Evolutionary conservation across 2,113 vertebrate species (phyloP).

Genomic region (Physeter macrocephalus): DNA sequence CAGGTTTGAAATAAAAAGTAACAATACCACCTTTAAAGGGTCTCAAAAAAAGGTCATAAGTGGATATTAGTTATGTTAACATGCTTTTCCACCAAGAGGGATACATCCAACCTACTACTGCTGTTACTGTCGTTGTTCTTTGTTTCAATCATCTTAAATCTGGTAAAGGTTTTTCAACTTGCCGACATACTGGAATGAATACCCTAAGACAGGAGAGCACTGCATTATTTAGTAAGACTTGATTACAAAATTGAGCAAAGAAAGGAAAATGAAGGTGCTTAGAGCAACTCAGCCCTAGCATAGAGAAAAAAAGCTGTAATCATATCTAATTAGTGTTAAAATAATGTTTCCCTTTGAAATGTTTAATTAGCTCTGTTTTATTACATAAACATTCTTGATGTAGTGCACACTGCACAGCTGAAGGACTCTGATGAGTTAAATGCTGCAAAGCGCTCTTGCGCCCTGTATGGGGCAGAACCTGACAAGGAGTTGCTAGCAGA

Average conservation of each 20-base stretch:
- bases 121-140: background rate
- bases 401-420: constrained; percentile 62
- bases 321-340: constrained; percentile 86
- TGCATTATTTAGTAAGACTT: constrained; percentile 56
- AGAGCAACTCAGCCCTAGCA: constrained; percentile 51
- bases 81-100: background rate
- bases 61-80: background rate
- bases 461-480: constrained; percentile 79
- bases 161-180: constrained; percentile 25
- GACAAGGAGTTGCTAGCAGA: constrained; percentile 80
- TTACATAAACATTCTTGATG: constrained; percentile 83
- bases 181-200: background rate
- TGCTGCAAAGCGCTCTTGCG: constrained; percentile 68
- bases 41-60: background rate
- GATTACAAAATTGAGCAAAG: constrained; percentile 43
- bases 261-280: constrained; percentile 60
- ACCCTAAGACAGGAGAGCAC: background rate
- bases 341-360: constrained; percentile 87
- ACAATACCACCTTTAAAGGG: background rate
- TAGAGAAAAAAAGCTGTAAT: constrained; percentile 77
- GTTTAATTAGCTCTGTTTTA: constrained; percentile 87
- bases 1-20: background rate
- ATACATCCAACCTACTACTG: background rate
- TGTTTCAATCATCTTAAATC: constrained; percentile 25
- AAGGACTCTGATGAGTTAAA: constrained; percentile 77